Conservation (phyloP, 2,797 vertebrate genomes). For the Gila robusta region DNA sequence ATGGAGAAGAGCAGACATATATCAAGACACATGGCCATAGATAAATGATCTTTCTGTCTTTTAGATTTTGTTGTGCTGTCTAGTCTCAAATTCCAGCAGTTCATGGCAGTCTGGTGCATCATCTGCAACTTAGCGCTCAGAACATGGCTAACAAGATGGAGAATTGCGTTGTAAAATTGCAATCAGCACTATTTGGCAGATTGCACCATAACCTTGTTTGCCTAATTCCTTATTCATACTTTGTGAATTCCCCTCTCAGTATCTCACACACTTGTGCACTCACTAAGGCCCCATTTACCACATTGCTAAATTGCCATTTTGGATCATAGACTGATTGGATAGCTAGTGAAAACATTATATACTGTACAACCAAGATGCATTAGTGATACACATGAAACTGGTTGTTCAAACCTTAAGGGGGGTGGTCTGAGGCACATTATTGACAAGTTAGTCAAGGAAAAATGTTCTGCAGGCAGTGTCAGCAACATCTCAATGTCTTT, state of each 20-base stretch:
- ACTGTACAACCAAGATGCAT: conserved; percentile 25
- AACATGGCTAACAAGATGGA: not conserved
- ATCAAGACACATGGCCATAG: not conserved
- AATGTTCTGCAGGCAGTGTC: not conserved
- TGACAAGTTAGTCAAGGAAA: not conserved
- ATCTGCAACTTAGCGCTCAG: not conserved
- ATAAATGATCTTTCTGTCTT: not conserved
- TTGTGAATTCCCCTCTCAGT: conserved; percentile 4
- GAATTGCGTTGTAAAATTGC: conserved; percentile 10
- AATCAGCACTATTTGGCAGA: conserved; percentile 17
- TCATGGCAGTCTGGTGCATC: not conserved
- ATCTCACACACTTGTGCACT: conserved; percentile 5
- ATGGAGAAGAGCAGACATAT: not conserved
- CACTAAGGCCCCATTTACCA: conserved; percentile 5
- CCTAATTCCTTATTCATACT: conserved; percentile 29
- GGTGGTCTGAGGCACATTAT: conserved; percentile 23
- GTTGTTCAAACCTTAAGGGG: conserved; percentile 15
- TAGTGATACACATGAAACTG: conserved; percentile 28
- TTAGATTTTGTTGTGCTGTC: not conserved
- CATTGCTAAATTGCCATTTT: not conserved
- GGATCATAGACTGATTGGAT: not conserved
- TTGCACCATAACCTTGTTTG: conserved; percentile 17
- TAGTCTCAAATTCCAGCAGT: not conserved
- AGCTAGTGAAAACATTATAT: conserved; percentile 19
- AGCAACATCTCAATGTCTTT: conserved; percentile 17